Evolutionary conservation across 2,888 invertebrate genomes (phyloP).

Genomic region (Eueremaeus valkanovi): DNA sequence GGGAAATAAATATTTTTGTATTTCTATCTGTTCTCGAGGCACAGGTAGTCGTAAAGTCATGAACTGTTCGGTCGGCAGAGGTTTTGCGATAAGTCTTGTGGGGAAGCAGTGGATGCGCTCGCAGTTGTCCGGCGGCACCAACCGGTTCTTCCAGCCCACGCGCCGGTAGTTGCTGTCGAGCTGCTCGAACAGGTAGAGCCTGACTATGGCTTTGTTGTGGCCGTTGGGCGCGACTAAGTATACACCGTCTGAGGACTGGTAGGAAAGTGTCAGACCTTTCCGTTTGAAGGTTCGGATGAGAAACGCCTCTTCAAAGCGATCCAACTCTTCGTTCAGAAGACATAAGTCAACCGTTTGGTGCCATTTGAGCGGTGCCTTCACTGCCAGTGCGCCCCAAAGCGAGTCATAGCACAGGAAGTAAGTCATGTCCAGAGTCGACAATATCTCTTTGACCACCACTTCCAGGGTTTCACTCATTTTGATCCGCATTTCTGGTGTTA

Average conservation of each 20-base stretch:
- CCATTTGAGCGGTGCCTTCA: conserved; percentile 58
- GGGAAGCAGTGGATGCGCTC: conserved; percentile 59
- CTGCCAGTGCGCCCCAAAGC: conserved; percentile 59
- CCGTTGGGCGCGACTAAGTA: conserved; percentile 52
- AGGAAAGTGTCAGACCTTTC: conserved; percentile 55
- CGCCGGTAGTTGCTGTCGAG: conserved; percentile 54
- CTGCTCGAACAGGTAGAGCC: conserved; percentile 57
- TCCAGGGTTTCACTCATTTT: not conserved
- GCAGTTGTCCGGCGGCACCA: conserved; percentile 57
- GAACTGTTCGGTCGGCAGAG: conserved; percentile 55
- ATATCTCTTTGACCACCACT: not conserved
- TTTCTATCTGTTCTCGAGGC: conserved; percentile 59
- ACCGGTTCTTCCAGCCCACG: conserved; percentile 58
- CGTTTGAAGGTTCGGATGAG: conserved; percentile 56
- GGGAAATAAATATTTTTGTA: conserved; percentile 61
- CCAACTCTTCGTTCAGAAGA: conserved; percentile 55
- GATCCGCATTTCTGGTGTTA: conserved; percentile 3
- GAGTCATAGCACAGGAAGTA: conserved; percentile 60
- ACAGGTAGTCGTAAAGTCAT: conserved; percentile 50
- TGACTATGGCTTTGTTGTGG: conserved; percentile 51
- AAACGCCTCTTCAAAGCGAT: conserved; percentile 53
- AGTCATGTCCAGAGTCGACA: conserved; percentile 55
- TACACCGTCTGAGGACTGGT: conserved; percentile 57
- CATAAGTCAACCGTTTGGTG: conserved; percentile 58
- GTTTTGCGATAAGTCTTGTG: conserved; percentile 55